Base-by-base conservation (phyloP, 2,113 vertebrate species). In the Sigmodon hispidus region DNA sequence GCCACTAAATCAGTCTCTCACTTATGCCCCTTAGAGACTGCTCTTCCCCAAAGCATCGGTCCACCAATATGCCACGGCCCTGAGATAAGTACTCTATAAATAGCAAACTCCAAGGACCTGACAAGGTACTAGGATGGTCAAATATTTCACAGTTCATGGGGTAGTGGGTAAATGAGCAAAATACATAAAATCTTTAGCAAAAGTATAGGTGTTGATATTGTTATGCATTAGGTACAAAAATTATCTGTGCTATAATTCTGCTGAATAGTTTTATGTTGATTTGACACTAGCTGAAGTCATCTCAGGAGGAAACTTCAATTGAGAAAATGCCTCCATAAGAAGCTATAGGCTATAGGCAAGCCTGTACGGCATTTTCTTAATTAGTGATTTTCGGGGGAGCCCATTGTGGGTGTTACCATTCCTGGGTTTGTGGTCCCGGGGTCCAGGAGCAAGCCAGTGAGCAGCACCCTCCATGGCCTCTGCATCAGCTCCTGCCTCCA, bases 91-190 rank as follows among this genome's bases (percentile, higher is more conserved):
- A 59, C 87, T 92, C 87, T 91, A 96, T 91, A 96, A 93, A 89
- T 48, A 76, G 36, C 76, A 96, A 96, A 17, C 94, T 55, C 45
- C 75, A 96, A 92, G 45, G 65, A 90, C 94, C 24, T 85, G 15
- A 84, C 57, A 89, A 90, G 63, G 10, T 57, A 65, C 72, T 84
- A 93, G 5, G 7, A 2, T 84, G 72, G 93, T 89, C 73, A 96
- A 92, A 90, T 87, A 87, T 70, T 92, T 93, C 72, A 95, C 19
- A 95, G 57, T 85, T 95, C n/a, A 48, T n/a, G 77, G 40, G 94
- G 40, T 86, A 63, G 40, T 73, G 19, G 50, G 5, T 93, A 95
- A 94, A 94, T 77, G 50, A 92, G 12, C 81, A 89, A 94, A 93
- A 81, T 83, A 95, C 4, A 36, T 61, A 77, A 91, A 72, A 81